Evolutionary conservation across 2,113 vertebrate species (phyloP).

Genomic region (Helogale parvula): DNA sequence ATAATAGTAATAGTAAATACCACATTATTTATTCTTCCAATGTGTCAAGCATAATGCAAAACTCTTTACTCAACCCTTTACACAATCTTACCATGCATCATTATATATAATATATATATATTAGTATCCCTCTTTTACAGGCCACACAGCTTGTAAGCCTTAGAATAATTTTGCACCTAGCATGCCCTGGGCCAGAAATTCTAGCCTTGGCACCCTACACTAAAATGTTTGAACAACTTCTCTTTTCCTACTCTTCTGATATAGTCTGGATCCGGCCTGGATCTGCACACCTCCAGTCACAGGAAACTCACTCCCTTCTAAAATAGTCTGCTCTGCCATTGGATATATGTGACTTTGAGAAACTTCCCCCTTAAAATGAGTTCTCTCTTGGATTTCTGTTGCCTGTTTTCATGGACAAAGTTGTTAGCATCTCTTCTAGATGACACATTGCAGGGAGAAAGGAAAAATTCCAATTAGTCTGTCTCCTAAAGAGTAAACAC

Average conservation of each 20-base stretch:
- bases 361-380: not conserved
- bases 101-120: too few species aligned
- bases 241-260: not conserved
- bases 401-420: not conserved
- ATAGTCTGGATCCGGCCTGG: not conserved
- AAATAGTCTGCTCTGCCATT: not conserved
- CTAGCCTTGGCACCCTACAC: too few species aligned
- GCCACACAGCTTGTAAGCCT: not conserved
- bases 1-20: not conserved
- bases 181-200: not conserved
- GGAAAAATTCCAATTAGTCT: not conserved
- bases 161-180: not conserved
- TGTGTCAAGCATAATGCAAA: not conserved
- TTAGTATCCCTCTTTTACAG: not conserved
- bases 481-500: not conserved
- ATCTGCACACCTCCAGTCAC: not conserved
- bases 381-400: not conserved
- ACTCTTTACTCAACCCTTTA: not conserved
- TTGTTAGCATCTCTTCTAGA: not conserved
- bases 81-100: not conserved
- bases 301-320: not conserved
- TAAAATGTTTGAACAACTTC: not conserved
- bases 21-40: not conserved
- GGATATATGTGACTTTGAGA: not conserved
- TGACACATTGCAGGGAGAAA: not conserved